Evolutionary conservation across 2,797 vertebrate species (phyloP).

Genomic region (Streptopelia turtur): DNA sequence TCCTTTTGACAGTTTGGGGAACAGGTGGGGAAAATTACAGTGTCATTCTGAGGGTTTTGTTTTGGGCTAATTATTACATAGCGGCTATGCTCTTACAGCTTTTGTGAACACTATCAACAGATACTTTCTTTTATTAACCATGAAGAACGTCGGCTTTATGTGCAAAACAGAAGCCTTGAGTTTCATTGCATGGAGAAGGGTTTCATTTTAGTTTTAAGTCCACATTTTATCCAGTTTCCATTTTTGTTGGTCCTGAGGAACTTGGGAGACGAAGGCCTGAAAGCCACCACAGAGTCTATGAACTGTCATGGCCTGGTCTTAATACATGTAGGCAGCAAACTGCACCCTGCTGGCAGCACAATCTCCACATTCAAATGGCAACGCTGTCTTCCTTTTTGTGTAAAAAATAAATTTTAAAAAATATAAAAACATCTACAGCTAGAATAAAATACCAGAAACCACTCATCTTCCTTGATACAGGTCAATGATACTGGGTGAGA

Average conservation of each 20-base stretch:
- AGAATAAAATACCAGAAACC: not conserved
- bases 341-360: not conserved
- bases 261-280: not conserved
- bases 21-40: constrained; percentile 41
- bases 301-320: not conserved
- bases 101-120: not conserved
- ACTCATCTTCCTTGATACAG: not conserved
- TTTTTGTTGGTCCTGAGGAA: not conserved
- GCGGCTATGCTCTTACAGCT: not conserved
- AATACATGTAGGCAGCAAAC: not conserved
- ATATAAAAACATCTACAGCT: not conserved
- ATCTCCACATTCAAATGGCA: not conserved
- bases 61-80: not conserved
- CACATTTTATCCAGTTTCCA: not conserved
- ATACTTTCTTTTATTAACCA: not conserved
- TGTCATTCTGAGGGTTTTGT: not conserved
- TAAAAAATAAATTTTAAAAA: not conserved
- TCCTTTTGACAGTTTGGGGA: constrained; percentile 44
- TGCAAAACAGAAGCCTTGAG: not conserved
- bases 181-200: not conserved
- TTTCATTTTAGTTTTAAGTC: not conserved
- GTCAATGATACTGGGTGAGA: not conserved
- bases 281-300: not conserved
- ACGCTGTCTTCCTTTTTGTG: not conserved
- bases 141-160: not conserved